Conservation (phyloP, 2,797 vertebrate species). For the Leuciscus waleckii region DNA sequence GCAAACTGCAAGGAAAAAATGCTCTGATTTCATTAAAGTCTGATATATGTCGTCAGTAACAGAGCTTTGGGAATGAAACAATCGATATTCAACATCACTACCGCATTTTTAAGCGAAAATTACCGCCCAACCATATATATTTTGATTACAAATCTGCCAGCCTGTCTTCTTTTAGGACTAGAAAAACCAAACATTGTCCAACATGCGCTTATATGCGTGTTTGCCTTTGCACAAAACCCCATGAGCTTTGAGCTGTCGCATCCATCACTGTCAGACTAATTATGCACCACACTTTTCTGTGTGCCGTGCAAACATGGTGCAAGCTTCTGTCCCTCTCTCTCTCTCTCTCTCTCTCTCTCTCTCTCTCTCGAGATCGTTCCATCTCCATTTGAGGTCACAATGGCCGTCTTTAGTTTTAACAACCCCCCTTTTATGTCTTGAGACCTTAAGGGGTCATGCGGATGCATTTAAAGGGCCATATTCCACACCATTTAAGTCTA, state of each 20-base stretch:
- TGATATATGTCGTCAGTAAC: not conserved
- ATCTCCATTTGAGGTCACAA: slow-evolving; percentile 21
- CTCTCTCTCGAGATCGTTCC: not conserved
- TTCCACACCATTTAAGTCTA: slow-evolving; percentile 20
- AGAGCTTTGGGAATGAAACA: not conserved
- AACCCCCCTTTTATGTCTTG: not conserved
- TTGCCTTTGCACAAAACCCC: slow-evolving; percentile 29
- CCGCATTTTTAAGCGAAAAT: not conserved
- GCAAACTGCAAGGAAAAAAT: not conserved
- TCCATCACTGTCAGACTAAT: slow-evolving; percentile 57
- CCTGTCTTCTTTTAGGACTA: slow-evolving; percentile 8
- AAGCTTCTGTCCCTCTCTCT: slow-evolving; percentile 13
- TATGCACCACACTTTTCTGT: slow-evolving; percentile 39
- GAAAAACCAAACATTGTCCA: not conserved
- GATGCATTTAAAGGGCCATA: slow-evolving; percentile 16
- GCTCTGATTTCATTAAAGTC: slow-evolving; percentile 24
- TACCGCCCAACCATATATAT: not conserved
- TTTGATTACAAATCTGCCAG: not conserved
- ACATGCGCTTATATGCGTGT: slow-evolving; percentile 21
- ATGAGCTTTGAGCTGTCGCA: slow-evolving; percentile 27
- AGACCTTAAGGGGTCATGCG: slow-evolving; percentile 7
- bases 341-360: not conserved
- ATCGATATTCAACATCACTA: slow-evolving; percentile 29
- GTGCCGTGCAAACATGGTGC: slow-evolving; percentile 50
- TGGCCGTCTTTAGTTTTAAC: slow-evolving; percentile 8